These are phyloP conservation scores for Coelopa frigida DNA, from an alignment of 1,140 invertebrate species.

Conservation along the genomic window DNA sequence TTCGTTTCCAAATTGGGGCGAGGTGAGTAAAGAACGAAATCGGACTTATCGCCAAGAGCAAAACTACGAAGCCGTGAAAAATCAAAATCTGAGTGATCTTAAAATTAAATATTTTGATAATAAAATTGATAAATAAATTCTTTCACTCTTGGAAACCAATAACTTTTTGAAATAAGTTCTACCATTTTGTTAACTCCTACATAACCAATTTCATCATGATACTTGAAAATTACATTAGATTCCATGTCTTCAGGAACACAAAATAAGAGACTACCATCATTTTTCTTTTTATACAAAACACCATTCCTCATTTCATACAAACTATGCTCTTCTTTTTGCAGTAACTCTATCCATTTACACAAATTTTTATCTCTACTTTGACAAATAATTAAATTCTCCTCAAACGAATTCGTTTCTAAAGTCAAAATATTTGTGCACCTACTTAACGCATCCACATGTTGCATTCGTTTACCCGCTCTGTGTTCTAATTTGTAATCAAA, in stretches of 20 bases:
- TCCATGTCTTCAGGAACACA: conserved; percentile 28
- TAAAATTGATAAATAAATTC: too few species aligned
- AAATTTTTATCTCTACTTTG: conserved; percentile 41
- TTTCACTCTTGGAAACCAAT: conserved; percentile 34
- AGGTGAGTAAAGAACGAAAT: too few species aligned
- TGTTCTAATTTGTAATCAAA: conserved; percentile 35
- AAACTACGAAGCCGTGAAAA: too few species aligned
- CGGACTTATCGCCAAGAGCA: too few species aligned
- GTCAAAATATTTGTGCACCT: not conserved
- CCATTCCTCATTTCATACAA: conserved; percentile 21
- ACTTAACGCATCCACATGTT: conserved; percentile 34
- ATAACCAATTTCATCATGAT: conserved; percentile 37
- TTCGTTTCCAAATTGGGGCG: too few species aligned
- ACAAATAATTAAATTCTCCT: conserved; percentile 21
- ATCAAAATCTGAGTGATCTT: too few species aligned
- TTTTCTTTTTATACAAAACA: conserved; percentile 23
- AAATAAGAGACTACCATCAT: conserved; percentile 16
- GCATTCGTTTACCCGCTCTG: conserved; percentile 23
- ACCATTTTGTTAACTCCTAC: conserved; percentile 40
- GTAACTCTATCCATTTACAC: too few species aligned
- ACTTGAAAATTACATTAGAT: conserved; percentile 25
- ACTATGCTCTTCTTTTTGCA: conserved; percentile 21
- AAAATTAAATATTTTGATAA: too few species aligned
- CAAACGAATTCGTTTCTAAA: conserved; percentile 9
- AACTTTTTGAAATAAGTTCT: conserved; percentile 38